Evolutionary conservation across 2,113 vertebrate species (phyloP).

Genomic region (Oxygymnocypris stewartii): DNA sequence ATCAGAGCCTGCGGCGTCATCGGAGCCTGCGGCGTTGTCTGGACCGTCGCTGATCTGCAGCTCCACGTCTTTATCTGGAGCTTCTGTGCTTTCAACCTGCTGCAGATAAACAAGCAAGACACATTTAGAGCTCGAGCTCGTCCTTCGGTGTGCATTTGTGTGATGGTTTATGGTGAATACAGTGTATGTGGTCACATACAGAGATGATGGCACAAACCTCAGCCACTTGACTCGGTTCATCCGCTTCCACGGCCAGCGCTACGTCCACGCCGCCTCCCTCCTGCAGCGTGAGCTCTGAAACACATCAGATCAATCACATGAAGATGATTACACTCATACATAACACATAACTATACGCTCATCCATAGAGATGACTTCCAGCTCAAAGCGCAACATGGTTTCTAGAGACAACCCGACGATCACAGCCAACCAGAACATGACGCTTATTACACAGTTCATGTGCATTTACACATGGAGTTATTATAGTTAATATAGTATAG

Average conservation of each 20-base stretch:
- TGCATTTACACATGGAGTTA: no score
- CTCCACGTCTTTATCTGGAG: conserved; percentile 79
- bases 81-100: conserved; percentile 72
- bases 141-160: no score
- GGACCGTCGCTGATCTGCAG: conserved; percentile 80
- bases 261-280: conserved; percentile 51
- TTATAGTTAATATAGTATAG: no score
- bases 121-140: background rate
- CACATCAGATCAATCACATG: background rate
- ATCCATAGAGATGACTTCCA: no score
- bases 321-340: background rate
- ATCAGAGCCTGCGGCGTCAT: no score
- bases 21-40: conserved; percentile 72
- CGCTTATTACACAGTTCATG: no score
- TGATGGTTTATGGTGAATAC: no score
- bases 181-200: background rate
- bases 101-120: background rate
- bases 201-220: conserved; percentile 56
- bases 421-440: no score
- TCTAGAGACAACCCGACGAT: no score
- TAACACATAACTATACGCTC: background rate
- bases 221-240: conserved; percentile 60
- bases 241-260: conserved; percentile 51
- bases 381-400: no score
- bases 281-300: conserved; percentile 58